Conservation (phyloP, 2,113 vertebrate genomes). For the Peromyscus polionotus region DNA sequence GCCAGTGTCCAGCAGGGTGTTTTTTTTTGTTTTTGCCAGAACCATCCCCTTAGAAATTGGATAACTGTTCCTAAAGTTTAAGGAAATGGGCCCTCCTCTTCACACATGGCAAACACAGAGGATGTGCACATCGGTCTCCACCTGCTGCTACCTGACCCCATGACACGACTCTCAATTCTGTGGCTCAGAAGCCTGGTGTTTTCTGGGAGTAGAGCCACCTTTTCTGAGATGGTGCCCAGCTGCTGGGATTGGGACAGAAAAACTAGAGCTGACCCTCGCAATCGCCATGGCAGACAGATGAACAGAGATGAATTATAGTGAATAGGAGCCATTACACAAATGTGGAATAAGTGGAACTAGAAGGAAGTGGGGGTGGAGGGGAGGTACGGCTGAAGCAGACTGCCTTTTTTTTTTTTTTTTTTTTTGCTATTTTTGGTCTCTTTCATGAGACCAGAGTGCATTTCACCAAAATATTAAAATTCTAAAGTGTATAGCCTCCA, state of each 20-base stretch:
- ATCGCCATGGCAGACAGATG: neutral
- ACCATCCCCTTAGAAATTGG: neutral
- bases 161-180: fast-evolving
- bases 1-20: neutral
- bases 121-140: neutral
- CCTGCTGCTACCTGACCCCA: neutral
- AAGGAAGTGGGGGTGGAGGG: neutral
- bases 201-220: neutral
- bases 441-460: neutral
- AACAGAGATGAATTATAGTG: neutral
- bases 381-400: neutral
- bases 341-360: neutral
- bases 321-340: neutral
- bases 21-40: neutral
- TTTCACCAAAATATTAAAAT: neutral
- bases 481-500: neutral
- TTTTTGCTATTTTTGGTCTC: neutral
- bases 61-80: neutral
- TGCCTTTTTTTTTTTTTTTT: neutral
- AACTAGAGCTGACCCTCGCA: neutral
- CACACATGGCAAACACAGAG: neutral
- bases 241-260: neutral
- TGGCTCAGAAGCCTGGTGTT: neutral
- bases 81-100: neutral
- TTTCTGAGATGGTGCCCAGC: neutral